Percentiles rank a stretch among this genome's conserved stretches.
These are phyloP conservation scores for Brachionus sp. DNA, from an alignment of 1,140 invertebrate genomes.

Conservation along the genomic window DNA sequence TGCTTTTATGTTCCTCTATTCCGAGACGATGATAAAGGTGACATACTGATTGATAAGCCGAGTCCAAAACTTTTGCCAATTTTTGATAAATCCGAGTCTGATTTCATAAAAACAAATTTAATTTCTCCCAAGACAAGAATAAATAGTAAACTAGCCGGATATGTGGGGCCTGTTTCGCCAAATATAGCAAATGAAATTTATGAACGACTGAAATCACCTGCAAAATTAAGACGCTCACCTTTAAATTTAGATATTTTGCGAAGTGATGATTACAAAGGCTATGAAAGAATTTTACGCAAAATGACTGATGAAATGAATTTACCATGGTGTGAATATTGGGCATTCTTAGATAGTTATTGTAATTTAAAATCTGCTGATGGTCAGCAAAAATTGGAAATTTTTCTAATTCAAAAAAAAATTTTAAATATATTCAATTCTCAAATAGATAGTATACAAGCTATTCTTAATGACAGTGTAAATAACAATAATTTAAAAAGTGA, in stretches of 20 bases:
- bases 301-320: conserved; percentile 72
- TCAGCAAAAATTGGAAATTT: conserved; percentile 69
- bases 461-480: background rate
- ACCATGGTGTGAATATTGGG: conserved; percentile 85
- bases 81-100: conserved; percentile 36
- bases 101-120: background rate
- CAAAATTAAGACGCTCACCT: conserved; percentile 45
- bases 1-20: conserved; percentile 79
- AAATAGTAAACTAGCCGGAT: conserved; percentile 47
- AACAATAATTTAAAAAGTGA: background rate
- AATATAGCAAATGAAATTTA: conserved; percentile 35
- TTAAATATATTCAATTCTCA: conserved; percentile 4
- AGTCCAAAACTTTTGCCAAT: conserved; percentile 51
- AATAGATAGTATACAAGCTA: background rate
- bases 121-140: conserved; percentile 43
- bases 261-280: conserved; percentile 74
- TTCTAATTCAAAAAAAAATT: conserved; percentile 63
- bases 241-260: conserved; percentile 63
- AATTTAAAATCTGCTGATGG: conserved; percentile 71
- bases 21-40: conserved; percentile 69
- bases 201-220: conserved; percentile 10
- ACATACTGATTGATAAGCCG: conserved; percentile 62
- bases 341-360: conserved; percentile 74
- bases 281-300: conserved; percentile 75
- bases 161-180: conserved; percentile 34